Base-by-base conservation (phyloP, 2,113 vertebrate species). In the Raja brachyura region DNA sequence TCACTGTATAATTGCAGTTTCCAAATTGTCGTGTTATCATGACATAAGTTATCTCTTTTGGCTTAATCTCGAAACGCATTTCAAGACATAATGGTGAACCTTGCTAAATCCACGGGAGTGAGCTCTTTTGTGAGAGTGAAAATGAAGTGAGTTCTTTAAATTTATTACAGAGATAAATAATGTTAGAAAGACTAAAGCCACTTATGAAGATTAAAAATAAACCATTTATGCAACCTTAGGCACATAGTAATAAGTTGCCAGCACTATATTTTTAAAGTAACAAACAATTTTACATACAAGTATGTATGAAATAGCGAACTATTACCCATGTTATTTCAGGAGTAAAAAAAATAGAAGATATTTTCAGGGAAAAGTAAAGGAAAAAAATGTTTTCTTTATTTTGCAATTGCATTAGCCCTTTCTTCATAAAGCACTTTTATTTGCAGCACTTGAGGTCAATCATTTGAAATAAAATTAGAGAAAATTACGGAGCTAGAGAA, bases 121-220 rank as follows among this genome's bases (percentile, higher is more conserved):
- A 92, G 59, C 66, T 73, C 66, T 73, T 54, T 92, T 92, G 33
- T 54, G 66, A 28, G 68, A 92, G 90, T 73, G 10, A 74, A 88
- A 88, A 88, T 31, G 20, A 54, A 73, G 90, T 74, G 68, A 92
- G 73, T 7, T 92, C 39, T 4, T 22, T 48, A 22, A 48, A 92
- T 92, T 92, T 92, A 92, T 92, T 73, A 39, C 28, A 25, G 31
- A 25, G 8, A 25, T 92, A 22, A 92, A 48, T 92, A 92, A 73
- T 48, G 63, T 73, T 4, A 92, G 90, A 74, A 73, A 48, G 68
- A 92, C 66, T 48, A 68, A 73, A 13, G 61, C 66, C 68, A 74
- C 68, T 92, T 92, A 48, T 70, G 39, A 92, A 92, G 90, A 73
- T 92, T 92, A 92, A 73, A 28, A 92, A 92, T 25, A 74, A 73